Base-by-base conservation (phyloP, 1,140 invertebrate genomes). In the Eufriesea mexicana region DNA sequence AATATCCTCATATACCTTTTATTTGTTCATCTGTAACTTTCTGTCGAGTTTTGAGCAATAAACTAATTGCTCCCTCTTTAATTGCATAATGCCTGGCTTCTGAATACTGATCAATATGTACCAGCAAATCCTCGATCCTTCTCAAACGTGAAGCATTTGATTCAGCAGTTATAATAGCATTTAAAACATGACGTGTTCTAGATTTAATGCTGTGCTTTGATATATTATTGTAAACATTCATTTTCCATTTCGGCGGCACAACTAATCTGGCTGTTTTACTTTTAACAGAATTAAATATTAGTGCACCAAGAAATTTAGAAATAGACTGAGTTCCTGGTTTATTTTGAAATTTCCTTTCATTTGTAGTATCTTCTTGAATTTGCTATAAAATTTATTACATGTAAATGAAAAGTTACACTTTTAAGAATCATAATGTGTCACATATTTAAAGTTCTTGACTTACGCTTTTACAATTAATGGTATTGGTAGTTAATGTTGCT, bases 51-150 rank as follows among this genome's bases (percentile, higher is more conserved):
- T 94, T 93, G 57, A 97, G 91, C n/a, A 97, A 91, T 72, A 95
- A 91, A 28, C 95, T 93, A 61, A 97, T 94, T 8, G 95, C 96
- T 77, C 96, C 96, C 86, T 96, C 95, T 96, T 96, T 97, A 28
- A 97, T 95, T 80, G 97, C 96, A 82, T 96, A 94, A 91, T 96
- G 95, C 87, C 96, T 96, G 6, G 97, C 95, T 89, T 97, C 96
- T 0, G 97, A 96, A 94, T 96, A 97, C 78, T 96, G 95, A 71
- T 96, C 95, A 2, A 98, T 91, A 91, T 98, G 97, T 16, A 93
- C 92, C 62, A 96, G 95, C 42, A 98, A 94, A 90, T 97, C 96
- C 88, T 97, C 96, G 5, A 96, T 91, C 83, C 96, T 93, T 59
- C 94, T 94, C 61, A 95, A 89, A 79, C 95, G 95, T 5, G 96